A percentile compares a stretch with the other conserved stretches of the same genome.
Evolutionary conservation across 2,888 invertebrate genomes (phyloP).

Genomic region (Ochlodes sylvanus): DNA sequence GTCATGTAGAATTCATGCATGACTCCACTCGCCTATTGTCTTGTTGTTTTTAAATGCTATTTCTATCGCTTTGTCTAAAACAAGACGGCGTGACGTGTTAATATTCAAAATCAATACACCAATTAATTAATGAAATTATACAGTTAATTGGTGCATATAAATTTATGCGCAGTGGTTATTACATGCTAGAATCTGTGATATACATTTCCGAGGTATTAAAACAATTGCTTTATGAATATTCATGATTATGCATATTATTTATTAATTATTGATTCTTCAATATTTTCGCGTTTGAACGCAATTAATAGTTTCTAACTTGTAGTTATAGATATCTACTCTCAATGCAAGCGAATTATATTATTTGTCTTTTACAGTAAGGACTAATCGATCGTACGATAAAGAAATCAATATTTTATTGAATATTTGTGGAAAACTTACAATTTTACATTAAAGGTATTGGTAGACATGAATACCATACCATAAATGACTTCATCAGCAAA

Average conservation of each 20-base stretch:
- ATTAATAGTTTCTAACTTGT: no score
- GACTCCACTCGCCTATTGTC: background rate
- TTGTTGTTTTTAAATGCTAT: background rate
- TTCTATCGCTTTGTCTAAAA: background rate
- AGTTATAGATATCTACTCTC: no score
- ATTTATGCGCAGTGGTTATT: conserved; percentile 13
- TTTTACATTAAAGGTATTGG: no score
- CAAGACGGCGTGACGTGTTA: conserved; percentile 9
- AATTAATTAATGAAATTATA: conserved; percentile 15
- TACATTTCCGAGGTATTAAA: conserved; percentile 14
- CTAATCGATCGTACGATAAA: no score
- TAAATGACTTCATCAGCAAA: no score
- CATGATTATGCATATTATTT: background rate
- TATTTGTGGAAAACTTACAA: no score
- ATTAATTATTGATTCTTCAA: background rate
- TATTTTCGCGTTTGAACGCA: background rate
- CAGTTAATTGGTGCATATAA: conserved; percentile 19
- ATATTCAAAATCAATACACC: conserved; percentile 16
- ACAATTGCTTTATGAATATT: background rate
- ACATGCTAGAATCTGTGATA: conserved; percentile 1
- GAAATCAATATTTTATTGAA: no score
- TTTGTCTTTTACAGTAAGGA: no score
- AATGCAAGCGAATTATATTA: no score
- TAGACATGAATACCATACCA: no score
- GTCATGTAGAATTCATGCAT: background rate